Evolutionary conservation across 2,888 invertebrate species (phyloP).

Genomic region (Temnothorax rugatulus): DNA sequence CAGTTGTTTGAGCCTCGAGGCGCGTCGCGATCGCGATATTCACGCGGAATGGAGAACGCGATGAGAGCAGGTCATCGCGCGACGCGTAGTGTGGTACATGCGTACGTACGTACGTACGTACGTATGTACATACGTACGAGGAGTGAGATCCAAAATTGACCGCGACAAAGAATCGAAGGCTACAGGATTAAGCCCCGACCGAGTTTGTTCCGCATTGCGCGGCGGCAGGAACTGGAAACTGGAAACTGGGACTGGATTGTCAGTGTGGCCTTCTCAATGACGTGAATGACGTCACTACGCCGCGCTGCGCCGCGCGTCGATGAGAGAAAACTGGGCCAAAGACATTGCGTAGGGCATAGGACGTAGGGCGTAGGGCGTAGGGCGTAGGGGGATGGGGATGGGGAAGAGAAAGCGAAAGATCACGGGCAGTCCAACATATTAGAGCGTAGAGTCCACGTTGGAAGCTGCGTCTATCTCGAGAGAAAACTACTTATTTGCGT

Average conservation of each 20-base stretch:
- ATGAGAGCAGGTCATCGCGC: neutral
- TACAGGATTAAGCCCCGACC: slow-evolving; percentile 59
- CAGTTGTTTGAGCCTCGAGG: neutral
- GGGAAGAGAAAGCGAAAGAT: slow-evolving; percentile 45
- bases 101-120: neutral
- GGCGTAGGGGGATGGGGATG: slow-evolving; percentile 42
- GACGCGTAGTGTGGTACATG: neutral
- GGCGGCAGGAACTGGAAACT: slow-evolving; percentile 75
- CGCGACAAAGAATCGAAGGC: slow-evolving; percentile 60
- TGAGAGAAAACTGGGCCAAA: slow-evolving; percentile 81
- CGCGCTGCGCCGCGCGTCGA: slow-evolving; percentile 43
- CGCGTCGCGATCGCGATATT: neutral
- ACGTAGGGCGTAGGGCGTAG: neutral
- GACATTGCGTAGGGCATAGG: slow-evolving; percentile 61
- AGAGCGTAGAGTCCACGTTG: neutral
- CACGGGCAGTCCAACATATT: slow-evolving; percentile 8
- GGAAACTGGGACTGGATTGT: slow-evolving; percentile 81
- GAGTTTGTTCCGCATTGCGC: slow-evolving; percentile 71
- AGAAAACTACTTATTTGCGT: slow-evolving; percentile 38
- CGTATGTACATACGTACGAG: neutral
- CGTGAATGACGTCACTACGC: slow-evolving; percentile 83
- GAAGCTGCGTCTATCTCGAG: slow-evolving; percentile 32
- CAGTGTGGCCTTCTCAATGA: slow-evolving; percentile 83
- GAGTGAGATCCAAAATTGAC: slow-evolving; percentile 18
- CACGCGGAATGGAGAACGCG: neutral